Conservation (phyloP, 2,888 invertebrate species). For the Drosophila barbarae region DNA sequence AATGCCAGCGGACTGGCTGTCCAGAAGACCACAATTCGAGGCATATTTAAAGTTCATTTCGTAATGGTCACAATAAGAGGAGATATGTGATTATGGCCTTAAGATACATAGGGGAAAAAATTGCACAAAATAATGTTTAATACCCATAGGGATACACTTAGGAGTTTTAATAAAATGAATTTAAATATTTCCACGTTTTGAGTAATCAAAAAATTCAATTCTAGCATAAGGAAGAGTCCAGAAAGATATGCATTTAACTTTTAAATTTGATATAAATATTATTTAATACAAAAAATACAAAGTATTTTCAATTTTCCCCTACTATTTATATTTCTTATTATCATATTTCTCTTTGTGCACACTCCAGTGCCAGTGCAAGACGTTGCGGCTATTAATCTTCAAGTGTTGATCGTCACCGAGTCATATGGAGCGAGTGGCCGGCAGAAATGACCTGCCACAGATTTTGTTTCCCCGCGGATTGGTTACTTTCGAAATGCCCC, state of each 20-base stretch:
- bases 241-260: too few species aligned
- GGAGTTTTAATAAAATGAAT: neutral
- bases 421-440: constrained; percentile 32
- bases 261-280: neutral
- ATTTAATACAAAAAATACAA: neutral
- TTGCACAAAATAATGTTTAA: neutral
- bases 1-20: constrained; percentile 23
- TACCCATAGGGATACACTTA: neutral
- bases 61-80: constrained; percentile 33
- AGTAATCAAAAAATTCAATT: too few species aligned
- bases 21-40: constrained; percentile 4
- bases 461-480: constrained; percentile 51
- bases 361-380: constrained; percentile 20
- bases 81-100: constrained; percentile 20
- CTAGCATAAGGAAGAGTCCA: too few species aligned
- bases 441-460: constrained; percentile 32
- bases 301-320: neutral
- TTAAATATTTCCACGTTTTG: neutral
- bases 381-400: constrained; percentile 59
- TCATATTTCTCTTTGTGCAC: constrained; percentile 9
- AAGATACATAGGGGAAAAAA: neutral
- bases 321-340: neutral
- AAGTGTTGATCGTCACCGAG: constrained; percentile 44
- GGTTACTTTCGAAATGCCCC: constrained; percentile 60
- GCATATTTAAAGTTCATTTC: constrained; percentile 49